phyloP scores from a whole-genome alignment of 2,888 invertebrate species.

The Athalia circularis region DNA sequence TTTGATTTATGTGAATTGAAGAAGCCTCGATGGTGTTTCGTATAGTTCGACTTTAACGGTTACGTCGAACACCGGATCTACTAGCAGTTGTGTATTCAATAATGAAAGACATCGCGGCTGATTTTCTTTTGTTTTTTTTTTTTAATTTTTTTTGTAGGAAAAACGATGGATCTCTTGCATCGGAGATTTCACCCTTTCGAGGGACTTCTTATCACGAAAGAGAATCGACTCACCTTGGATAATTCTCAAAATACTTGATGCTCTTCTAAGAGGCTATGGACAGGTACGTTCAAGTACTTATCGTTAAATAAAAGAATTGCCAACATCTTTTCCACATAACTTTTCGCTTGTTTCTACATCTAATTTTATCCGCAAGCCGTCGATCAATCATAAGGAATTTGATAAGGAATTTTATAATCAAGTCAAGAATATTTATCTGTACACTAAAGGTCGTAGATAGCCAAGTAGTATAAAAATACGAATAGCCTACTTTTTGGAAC shows the following conservation, averaged over 20 bases:
- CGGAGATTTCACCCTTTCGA: conserved; percentile 66
- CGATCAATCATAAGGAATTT: neutral
- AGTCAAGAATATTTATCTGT: too few relatives aligned
- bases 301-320: too few relatives aligned
- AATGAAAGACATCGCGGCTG: neutral
- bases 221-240: conserved; percentile 59
- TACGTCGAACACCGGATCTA: too few relatives aligned
- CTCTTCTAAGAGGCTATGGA: conserved; percentile 70
- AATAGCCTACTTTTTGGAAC: neutral
- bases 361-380: too few relatives aligned
- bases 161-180: conserved; percentile 61
- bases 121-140: conserved; percentile 1
- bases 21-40: too few relatives aligned
- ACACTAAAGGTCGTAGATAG: neutral
- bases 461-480: neutral
- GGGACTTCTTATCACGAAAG: conserved; percentile 61
- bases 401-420: neutral
- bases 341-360: too few relatives aligned
- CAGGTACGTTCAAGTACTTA: conserved; percentile 61
- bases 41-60: too few relatives aligned
- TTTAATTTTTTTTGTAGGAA: conserved; percentile 53
- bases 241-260: conserved; percentile 65
- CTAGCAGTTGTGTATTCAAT: too few relatives aligned
- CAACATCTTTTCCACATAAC: too few relatives aligned
- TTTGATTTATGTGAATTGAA: too few relatives aligned